Evolutionary conservation across 2,113 vertebrate genomes (phyloP).

Genomic region (Rhinoptilus africanus): DNA sequence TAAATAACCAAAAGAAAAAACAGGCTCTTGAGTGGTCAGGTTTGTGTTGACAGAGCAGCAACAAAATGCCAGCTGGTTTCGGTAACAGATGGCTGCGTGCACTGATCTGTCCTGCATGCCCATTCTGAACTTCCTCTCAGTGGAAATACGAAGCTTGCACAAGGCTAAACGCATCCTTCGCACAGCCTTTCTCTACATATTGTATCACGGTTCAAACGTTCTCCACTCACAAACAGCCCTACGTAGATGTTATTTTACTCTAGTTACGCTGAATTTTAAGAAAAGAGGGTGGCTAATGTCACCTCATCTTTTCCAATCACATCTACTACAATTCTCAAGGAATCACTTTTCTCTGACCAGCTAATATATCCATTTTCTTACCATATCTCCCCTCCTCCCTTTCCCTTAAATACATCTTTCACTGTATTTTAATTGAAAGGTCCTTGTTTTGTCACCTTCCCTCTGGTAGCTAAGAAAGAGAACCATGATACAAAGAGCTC

Average conservation of each 20-base stretch:
- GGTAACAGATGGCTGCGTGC: slow-evolving; percentile 38
- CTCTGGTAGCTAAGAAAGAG: neutral
- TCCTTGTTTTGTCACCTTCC: neutral
- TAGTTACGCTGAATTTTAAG: neutral
- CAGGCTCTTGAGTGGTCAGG: neutral
- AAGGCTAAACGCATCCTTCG: neutral
- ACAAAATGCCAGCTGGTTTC: slow-evolving; percentile 55
- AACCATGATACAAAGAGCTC: neutral
- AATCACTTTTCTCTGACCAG: neutral
- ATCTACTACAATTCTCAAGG: neutral
- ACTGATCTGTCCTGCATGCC: slow-evolving; percentile 34
- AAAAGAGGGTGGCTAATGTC: neutral
- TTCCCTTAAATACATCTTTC: neutral
- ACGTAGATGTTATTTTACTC: neutral
- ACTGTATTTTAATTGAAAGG: neutral
- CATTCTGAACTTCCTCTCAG: slow-evolving; percentile 33
- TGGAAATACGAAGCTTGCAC: slow-evolving; percentile 22
- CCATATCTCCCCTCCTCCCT: neutral
- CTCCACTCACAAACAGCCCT: neutral
- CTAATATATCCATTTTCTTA: neutral
- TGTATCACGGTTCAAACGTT: neutral
- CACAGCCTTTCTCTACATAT: neutral
- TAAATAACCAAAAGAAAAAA: neutral
- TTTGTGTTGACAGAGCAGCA: slow-evolving; percentile 8
- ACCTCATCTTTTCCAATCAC: neutral